These are phyloP conservation scores for Chlamydotis undulata DNA, from an alignment of 2,113 vertebrate genomes.

Conservation along the genomic window DNA sequence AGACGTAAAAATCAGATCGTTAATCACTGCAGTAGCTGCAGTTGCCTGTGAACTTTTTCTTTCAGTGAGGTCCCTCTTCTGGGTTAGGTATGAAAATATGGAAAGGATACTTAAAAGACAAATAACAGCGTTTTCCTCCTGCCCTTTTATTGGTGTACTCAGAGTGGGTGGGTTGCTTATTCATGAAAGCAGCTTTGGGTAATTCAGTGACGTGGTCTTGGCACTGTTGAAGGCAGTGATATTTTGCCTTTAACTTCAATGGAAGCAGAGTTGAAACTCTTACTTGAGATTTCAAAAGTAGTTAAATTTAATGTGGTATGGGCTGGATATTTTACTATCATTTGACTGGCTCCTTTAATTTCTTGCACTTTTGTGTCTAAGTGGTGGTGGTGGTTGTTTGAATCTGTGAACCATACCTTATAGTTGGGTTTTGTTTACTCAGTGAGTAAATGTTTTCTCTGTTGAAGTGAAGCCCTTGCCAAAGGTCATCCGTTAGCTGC, in stretches of 20 bases:
- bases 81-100: neutral
- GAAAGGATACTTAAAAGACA: neutral
- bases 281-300: neutral
- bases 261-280: neutral
- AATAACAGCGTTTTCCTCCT: neutral
- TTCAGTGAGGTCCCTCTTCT: neutral
- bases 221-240: neutral
- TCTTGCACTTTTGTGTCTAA: neutral
- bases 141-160: neutral
- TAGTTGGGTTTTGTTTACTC: slow-evolving; percentile 38
- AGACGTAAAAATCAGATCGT: neutral
- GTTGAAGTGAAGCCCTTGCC: neutral
- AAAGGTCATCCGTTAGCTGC: slow-evolving; percentile 36
- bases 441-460: slow-evolving; percentile 37
- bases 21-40: neutral
- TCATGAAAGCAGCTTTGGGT: neutral
- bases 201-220: neutral
- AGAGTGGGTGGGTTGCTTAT: neutral
- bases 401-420: neutral
- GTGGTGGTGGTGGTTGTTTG: neutral
- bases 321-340: neutral
- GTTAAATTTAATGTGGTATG: neutral
- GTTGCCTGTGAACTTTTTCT: neutral
- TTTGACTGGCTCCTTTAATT: neutral
- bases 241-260: neutral